Base-by-base conservation (phyloP, 2,888 invertebrate genomes). In the Hipparchia sbordonii region DNA sequence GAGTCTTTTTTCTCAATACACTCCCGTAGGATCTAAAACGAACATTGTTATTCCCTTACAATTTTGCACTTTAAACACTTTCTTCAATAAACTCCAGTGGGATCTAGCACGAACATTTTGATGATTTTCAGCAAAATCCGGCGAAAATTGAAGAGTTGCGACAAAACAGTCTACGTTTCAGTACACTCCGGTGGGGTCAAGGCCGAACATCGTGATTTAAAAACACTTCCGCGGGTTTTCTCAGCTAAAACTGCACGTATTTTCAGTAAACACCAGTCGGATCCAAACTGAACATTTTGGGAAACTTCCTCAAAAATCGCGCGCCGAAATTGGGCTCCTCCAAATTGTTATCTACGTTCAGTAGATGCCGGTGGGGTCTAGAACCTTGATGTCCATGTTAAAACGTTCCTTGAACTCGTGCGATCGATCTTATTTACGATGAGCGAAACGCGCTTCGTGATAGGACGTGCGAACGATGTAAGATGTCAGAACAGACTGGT, bases 321-420 rank as follows among this genome's bases (percentile, higher is more conserved):
- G 76, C 39, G 33, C 33, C 33, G 12, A 10, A 71, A 71, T 51
- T 60, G 62, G 48, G 71, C 60, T 70, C 72, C 65, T 71, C 57
- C 71, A 62, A 79, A 75, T 77, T 65, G n/a, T 62, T 77, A 79
- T 84, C 87, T 67, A 68, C 71, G 13, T 70, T 81, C 84, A 91
- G 80, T 93, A 93, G 82, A 93, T 92, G 84, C 93, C 93, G 78
- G 93, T 93, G 73, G 93, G 93, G 80, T 93, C 93, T 85, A 93
- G 85, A 87, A 91, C 89, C 80, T 92, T 91, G 87, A 90, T 87
- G 79, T 88, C 91, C 93, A 93, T 93, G 79, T 77, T 85, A 82
- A 79, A 84, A 82, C 81, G 79, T 81, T 78, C 73, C 76, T 85
- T 87, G 84, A 87, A 87, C 85, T 87, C 84, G 82, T 82, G 82